Conservation (phyloP, 1,140 invertebrate species). For the Macrobrachium nipponense region DNA sequence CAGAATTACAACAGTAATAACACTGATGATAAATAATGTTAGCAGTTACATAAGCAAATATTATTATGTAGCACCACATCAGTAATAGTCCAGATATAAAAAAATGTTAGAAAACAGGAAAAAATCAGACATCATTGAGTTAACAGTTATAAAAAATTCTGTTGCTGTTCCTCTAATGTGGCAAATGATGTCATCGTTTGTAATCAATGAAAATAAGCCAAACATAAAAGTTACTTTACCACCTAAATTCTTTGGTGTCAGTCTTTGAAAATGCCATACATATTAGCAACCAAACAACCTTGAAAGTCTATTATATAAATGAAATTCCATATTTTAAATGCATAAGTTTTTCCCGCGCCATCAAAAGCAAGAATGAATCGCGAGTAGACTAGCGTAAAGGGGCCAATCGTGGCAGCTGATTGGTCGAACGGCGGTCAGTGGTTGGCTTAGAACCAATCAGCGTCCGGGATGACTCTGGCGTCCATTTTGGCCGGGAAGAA, state of each 20-base stretch:
- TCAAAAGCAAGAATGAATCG: conserved; percentile 45
- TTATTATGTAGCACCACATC: too few species aligned
- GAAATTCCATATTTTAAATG: not conserved
- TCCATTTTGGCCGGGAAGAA: conserved; percentile 53
- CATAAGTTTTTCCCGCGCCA: conserved; percentile 19
- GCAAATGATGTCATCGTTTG: too few species aligned
- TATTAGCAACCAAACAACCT: not conserved
- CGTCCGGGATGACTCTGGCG: conserved; percentile 14
- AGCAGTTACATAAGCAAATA: too few species aligned
- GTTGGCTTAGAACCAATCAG: conserved; percentile 30
- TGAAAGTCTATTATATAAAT: not conserved
- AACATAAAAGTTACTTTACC: too few species aligned
- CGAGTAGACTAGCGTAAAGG: not conserved
- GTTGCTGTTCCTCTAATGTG: too few species aligned
- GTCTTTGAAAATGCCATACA: too few species aligned
- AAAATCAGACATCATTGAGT: not conserved
- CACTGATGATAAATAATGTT: too few species aligned
- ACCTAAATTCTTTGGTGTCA: too few species aligned
- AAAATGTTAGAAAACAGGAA: too few species aligned
- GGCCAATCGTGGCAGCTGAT: not conserved
- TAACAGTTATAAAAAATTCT: not conserved
- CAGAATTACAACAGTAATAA: too few species aligned
- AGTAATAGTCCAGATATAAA: too few species aligned
- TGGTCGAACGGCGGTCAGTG: not conserved
- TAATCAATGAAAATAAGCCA: too few species aligned